Percentiles rank a stretch among this genome's conserved stretches.
These are phyloP conservation scores for Chloroclysta siterata DNA, from an alignment of 2,888 invertebrate species.

Conservation along the genomic window DNA sequence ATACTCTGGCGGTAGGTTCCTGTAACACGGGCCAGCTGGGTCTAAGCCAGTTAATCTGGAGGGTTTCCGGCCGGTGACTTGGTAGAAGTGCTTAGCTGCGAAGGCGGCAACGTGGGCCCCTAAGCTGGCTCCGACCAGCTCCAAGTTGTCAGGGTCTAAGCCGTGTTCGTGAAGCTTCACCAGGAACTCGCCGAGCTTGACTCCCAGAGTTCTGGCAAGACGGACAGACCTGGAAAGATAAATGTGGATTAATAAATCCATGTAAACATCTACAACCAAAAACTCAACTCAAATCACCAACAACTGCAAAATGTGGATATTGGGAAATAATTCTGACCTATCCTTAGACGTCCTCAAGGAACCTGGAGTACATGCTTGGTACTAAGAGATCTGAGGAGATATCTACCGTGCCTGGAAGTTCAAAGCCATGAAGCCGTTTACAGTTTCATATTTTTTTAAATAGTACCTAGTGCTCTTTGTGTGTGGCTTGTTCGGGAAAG, in stretches of 20 bases:
- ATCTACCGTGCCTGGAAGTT: no score
- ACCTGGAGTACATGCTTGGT: no score
- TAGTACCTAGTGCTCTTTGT: no score
- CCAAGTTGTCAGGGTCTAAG: constrained; percentile 61
- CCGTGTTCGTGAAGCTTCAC: constrained; percentile 62
- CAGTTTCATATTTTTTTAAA: no score
- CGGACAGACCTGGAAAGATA: constrained; percentile 70
- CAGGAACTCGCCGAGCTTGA: constrained; percentile 69
- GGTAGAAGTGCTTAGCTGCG: constrained; percentile 69
- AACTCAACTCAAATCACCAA: no score
- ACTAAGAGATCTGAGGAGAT: no score
- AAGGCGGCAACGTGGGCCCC: constrained; percentile 68
- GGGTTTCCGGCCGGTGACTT: constrained; percentile 65
- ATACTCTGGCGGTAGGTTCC: constrained; percentile 55
- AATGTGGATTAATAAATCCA: neutral
- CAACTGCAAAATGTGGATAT: no score
- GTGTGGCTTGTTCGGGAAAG: no score
- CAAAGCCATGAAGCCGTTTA: no score
- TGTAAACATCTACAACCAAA: no score
- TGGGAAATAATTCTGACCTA: no score
- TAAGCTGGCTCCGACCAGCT: constrained; percentile 70
- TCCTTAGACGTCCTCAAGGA: no score
- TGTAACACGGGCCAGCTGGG: constrained; percentile 76
- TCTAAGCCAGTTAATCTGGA: constrained; percentile 71
- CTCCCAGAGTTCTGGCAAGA: constrained; percentile 62